Evolutionary conservation across 2,797 vertebrate species (phyloP).

Genomic region (Gallirallus australis): DNA sequence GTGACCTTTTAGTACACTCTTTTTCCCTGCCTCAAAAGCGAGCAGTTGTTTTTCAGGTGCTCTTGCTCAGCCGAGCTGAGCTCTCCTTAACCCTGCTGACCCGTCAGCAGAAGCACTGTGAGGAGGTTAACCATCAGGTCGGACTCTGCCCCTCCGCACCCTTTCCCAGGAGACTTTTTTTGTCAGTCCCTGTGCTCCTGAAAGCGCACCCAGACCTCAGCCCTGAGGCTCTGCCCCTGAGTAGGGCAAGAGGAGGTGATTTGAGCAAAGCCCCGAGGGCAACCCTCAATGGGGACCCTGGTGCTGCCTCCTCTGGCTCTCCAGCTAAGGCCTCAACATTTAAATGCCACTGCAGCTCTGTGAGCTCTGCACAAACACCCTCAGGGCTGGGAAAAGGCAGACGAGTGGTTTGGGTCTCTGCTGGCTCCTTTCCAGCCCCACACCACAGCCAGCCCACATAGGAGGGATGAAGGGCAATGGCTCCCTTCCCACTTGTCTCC

Average conservation of each 20-base stretch:
- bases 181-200: not conserved
- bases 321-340: not conserved
- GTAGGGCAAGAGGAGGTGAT: not conserved
- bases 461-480: not conserved
- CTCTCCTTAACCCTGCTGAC: slow-evolving; percentile 35
- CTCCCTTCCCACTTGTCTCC: not conserved
- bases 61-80: slow-evolving; percentile 69
- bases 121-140: slow-evolving; percentile 58
- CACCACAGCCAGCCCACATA: not conserved
- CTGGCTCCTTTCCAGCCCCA: not conserved
- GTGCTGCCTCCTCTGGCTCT: not conserved
- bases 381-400: not conserved
- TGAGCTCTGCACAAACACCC: not conserved
- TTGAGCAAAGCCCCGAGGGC: not conserved
- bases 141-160: not conserved
- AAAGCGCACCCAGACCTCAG: not conserved
- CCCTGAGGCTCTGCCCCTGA: not conserved
- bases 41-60: slow-evolving; percentile 61
- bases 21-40: slow-evolving; percentile 18
- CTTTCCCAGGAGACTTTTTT: not conserved
- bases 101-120: slow-evolving; percentile 17
- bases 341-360: fast-evolving
- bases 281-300: not conserved
- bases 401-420: not conserved
- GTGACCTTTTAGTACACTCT: slow-evolving; percentile 11